Evolutionary conservation across 2,888 invertebrate genomes (phyloP), one percentile per base, ranked within the genome.

Genomic region (Theretra japonica): DNA sequence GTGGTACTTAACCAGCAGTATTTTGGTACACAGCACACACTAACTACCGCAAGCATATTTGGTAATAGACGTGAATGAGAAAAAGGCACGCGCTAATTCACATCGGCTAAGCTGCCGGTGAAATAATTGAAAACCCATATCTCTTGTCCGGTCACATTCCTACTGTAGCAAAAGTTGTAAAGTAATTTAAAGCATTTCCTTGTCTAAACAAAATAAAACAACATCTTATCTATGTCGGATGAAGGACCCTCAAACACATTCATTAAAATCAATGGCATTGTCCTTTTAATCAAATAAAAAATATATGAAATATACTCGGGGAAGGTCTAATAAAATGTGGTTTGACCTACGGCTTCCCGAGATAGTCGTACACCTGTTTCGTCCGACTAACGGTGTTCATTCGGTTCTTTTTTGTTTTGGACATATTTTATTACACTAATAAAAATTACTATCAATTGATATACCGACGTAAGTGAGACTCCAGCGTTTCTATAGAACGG

Each of bases 1-100:
- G 94, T 94, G 94, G 65, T 92, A 93, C 94, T 80, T 88, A 89
- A 89, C 87, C 87, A 89, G 88, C 88, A 82, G 83, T 86, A 86
- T 85, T 90, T 86, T 88, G 87, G 86, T 88, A 87, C 80, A 84
- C 83, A 86, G 86, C 88, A 87, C 80, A 84, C 83, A 86, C 82
- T 86, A 87, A 88, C 85, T 85, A 88, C 86, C 82, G 87, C 85
- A 86, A 88, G 84, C 81, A 82, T 83, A 87, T 90, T 90, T 86
- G 82, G 83, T 88, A 89, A 88, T 88, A 83, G 84, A 85, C 75
- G 81, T 81, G 81, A 83, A 87, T 81, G 78, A 78, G 78, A 80
- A 78, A 73, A 73, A 78, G 77, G 80, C 80, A 83, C 80, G 78
- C 77, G 77, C 76, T 78, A 76, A 78, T 76, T 73, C 69, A 74